These are phyloP conservation scores for Pseudotriccus pelzelni DNA, from an alignment of 2,797 vertebrate genomes.

Conservation along the genomic window DNA sequence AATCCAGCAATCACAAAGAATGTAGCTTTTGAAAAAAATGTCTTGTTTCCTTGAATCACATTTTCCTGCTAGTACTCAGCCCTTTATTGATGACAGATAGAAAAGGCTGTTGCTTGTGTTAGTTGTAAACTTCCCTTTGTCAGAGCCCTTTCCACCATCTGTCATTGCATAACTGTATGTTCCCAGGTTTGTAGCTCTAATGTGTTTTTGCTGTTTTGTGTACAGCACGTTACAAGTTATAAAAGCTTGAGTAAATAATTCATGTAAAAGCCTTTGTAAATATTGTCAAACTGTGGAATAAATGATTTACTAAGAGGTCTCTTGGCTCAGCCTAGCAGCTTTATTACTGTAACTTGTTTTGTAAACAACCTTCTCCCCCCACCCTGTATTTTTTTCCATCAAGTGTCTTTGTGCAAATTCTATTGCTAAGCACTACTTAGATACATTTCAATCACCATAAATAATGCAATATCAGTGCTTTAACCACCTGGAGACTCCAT, in stretches of 20 bases:
- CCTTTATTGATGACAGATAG: constrained; percentile 58
- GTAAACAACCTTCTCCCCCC: constrained; percentile 59
- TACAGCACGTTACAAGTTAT: constrained; percentile 78
- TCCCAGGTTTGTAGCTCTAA: constrained; percentile 65
- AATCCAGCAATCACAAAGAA: constrained; percentile 51
- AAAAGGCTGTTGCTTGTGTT: constrained; percentile 58
- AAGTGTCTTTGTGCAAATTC: constrained; percentile 72
- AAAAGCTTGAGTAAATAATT: constrained; percentile 86
- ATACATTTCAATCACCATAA: constrained; percentile 72
- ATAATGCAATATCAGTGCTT: constrained; percentile 80
- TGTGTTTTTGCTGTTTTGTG: constrained; percentile 70
- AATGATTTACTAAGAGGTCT: constrained; percentile 83
- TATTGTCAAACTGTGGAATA: constrained; percentile 84
- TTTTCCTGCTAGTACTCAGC: constrained; percentile 42
- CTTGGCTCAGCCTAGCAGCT: constrained; percentile 77
- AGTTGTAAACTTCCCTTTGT: constrained; percentile 59
- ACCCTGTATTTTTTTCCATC: constrained; percentile 54
- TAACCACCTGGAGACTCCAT: constrained; percentile 76
- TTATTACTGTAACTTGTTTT: constrained; percentile 79
- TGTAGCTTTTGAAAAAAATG: constrained; percentile 45
- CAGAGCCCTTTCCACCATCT: constrained; percentile 65
- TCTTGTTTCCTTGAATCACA: constrained; percentile 41
- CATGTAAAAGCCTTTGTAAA: constrained; percentile 82
- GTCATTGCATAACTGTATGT: constrained; percentile 65
- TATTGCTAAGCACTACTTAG: constrained; percentile 69